These are phyloP conservation scores for Trichopria drosophilae DNA, from an alignment of 2,888 invertebrate species.

Conservation along the genomic window DNA sequence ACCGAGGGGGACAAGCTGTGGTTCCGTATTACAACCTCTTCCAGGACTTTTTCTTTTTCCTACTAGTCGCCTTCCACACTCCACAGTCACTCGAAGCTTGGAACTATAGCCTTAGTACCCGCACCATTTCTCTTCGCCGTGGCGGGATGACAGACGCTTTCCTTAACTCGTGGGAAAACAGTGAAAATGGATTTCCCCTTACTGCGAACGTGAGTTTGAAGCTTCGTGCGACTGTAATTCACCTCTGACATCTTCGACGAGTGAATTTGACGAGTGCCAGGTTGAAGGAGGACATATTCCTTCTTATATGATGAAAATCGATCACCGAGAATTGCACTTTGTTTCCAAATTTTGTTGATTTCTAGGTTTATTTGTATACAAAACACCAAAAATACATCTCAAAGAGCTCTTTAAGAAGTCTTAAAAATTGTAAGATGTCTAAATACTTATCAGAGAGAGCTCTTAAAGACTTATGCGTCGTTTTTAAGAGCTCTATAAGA, in stretches of 20 bases:
- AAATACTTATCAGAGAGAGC: no score
- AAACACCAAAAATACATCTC: no score
- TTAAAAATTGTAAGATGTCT: no score
- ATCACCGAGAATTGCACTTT: no score
- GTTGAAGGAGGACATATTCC: no score
- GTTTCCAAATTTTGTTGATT: no score
- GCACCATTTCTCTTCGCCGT: constrained; percentile 35
- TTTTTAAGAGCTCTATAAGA: no score
- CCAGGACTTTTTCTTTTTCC: background rate
- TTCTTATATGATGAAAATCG: no score
- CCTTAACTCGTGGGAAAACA: constrained; percentile 42
- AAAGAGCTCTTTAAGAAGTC: no score
- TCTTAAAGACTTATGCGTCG: no score
- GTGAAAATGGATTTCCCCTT: constrained; percentile 40
- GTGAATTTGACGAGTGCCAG: constrained; percentile 36
- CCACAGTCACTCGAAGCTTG: constrained; percentile 15
- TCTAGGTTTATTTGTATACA: no score
- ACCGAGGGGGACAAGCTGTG: constrained; percentile 32
- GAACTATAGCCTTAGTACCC: constrained; percentile 13
- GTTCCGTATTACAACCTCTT: constrained; percentile 13
- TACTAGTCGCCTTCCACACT: constrained; percentile 6
- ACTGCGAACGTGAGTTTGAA: constrained; percentile 18
- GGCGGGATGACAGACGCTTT: constrained; percentile 40
- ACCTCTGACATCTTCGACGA: constrained; percentile 20
- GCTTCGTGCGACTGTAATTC: constrained; percentile 13